These are phyloP conservation scores for Agelastica alni DNA, from an alignment of 2,888 invertebrate genomes.

Conservation along the genomic window DNA sequence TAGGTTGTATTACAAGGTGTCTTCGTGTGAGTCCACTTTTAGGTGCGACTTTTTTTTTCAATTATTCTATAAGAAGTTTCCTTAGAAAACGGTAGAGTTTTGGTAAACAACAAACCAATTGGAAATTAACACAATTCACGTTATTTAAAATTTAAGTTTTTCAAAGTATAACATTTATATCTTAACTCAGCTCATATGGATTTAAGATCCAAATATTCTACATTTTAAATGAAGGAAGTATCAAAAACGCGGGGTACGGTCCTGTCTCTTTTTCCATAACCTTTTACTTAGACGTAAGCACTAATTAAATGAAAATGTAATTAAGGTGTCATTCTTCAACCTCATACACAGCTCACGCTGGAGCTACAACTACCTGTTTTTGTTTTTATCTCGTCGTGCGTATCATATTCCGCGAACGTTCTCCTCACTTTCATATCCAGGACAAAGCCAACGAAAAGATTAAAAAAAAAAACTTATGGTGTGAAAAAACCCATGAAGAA, in stretches of 20 bases:
- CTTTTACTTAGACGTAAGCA: conserved; percentile 8
- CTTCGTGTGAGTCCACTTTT: too few relatives aligned
- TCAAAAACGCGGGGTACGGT: neutral
- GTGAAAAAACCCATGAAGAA: conserved; percentile 25
- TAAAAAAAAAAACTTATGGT: conserved; percentile 27
- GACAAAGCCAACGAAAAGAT: conserved; percentile 25
- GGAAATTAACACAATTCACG: too few relatives aligned
- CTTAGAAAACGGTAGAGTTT: too few relatives aligned
- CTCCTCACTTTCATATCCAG: conserved; percentile 16
- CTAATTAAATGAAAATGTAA: conserved; percentile 17
- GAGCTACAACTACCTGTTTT: conserved; percentile 28
- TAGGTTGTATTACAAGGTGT: too few relatives aligned
- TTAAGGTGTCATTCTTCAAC: conserved; percentile 20
- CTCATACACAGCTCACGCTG: conserved; percentile 4
- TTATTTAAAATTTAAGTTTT: too few relatives aligned
- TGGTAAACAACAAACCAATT: too few relatives aligned
- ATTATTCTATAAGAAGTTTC: too few relatives aligned
- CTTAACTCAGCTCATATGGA: too few relatives aligned
- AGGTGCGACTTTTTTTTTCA: too few relatives aligned
- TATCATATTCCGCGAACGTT: conserved; percentile 26
- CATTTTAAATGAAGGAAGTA: neutral
- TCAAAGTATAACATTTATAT: too few relatives aligned
- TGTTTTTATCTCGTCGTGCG: conserved; percentile 20
- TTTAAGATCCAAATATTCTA: too few relatives aligned
- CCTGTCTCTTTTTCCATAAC: conserved; percentile 3